Evolutionary conservation across 2,888 invertebrate species (phyloP).

Genomic region (Hirtodrosophila trivittata): DNA sequence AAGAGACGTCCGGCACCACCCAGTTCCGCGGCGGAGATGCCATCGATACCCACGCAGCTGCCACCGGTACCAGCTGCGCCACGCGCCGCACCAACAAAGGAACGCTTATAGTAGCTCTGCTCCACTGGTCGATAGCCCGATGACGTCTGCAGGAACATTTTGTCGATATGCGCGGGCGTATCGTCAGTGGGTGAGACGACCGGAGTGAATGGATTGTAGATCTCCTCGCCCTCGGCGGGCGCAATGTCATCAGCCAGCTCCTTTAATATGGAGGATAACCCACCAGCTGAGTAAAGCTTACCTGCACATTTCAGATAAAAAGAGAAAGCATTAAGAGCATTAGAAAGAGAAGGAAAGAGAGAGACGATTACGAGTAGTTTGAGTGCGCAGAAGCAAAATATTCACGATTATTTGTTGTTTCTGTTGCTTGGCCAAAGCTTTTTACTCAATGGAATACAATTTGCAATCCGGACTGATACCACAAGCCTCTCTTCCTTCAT

Average conservation of each 20-base stretch:
- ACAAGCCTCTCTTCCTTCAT: no score
- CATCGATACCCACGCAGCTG: conserved; percentile 63
- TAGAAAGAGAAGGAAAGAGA: conserved; percentile 1
- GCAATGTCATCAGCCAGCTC: conserved; percentile 84
- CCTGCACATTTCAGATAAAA: conserved; percentile 56
- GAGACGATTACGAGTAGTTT: no score
- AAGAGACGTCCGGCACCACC: conserved; percentile 65
- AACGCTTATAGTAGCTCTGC: conserved; percentile 83
- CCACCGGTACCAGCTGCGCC: conserved; percentile 32
- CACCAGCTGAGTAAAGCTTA: conserved; percentile 83
- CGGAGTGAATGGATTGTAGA: conserved; percentile 84
- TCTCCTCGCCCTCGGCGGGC: conserved; percentile 83
- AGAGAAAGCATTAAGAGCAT: conserved; percentile 9
- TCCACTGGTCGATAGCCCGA: conserved; percentile 84
- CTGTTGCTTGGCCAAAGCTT: conserved; percentile 52
- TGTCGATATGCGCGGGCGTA: conserved; percentile 83
- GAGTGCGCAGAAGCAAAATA: conserved; percentile 46
- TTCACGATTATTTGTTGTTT: neutral
- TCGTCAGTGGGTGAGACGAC: conserved; percentile 84
- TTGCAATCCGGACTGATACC: neutral
- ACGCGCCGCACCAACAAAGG: conserved; percentile 74
- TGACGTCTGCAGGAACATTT: conserved; percentile 84
- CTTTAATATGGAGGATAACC: conserved; percentile 83
- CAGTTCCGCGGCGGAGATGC: conserved; percentile 57
- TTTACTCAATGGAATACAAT: conserved; percentile 47